Evolutionary conservation across 2,888 invertebrate species (phyloP).

Genomic region (Sipha maydis): DNA sequence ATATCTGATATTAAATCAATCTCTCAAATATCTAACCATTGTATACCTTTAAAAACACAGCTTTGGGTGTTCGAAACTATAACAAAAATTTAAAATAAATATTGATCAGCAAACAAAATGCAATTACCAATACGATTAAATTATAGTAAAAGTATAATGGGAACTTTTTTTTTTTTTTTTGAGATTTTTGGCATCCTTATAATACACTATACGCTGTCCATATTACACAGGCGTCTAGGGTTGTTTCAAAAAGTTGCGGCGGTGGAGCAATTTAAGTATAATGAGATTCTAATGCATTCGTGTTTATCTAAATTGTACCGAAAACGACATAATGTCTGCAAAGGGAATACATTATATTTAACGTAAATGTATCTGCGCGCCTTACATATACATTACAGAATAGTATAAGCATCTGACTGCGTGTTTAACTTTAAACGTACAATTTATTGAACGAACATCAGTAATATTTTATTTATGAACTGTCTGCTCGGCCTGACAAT

Average conservation of each 20-base stretch:
- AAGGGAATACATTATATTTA: slow-evolving; percentile 33
- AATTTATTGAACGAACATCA: background rate
- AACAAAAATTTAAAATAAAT: too few species aligned
- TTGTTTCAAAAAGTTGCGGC: slow-evolving; percentile 10
- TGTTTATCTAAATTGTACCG: slow-evolving; percentile 51
- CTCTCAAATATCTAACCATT: too few species aligned
- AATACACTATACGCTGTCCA: background rate
- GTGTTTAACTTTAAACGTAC: background rate
- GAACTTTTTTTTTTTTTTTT: too few species aligned
- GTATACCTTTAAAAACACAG: too few species aligned
- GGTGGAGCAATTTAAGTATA: slow-evolving; percentile 10
- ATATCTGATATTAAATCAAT: too few species aligned
- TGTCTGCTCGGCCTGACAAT: background rate
- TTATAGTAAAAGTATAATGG: too few species aligned
- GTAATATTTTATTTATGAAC: slow-evolving; percentile 18
- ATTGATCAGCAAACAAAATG: too few species aligned
- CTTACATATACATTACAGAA: background rate
- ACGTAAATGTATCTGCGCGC: background rate
- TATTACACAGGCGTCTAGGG: background rate
- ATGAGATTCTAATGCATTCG: slow-evolving; percentile 55
- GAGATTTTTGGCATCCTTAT: too few species aligned
- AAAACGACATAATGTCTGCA: slow-evolving; percentile 33
- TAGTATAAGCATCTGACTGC: background rate
- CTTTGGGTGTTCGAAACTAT: too few species aligned
- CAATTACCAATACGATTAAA: too few species aligned